Evolutionary conservation across 1,140 invertebrate genomes (phyloP), one percentile per base, ranked within the genome.

Genomic region (Pseudomyrmex concolor): DNA sequence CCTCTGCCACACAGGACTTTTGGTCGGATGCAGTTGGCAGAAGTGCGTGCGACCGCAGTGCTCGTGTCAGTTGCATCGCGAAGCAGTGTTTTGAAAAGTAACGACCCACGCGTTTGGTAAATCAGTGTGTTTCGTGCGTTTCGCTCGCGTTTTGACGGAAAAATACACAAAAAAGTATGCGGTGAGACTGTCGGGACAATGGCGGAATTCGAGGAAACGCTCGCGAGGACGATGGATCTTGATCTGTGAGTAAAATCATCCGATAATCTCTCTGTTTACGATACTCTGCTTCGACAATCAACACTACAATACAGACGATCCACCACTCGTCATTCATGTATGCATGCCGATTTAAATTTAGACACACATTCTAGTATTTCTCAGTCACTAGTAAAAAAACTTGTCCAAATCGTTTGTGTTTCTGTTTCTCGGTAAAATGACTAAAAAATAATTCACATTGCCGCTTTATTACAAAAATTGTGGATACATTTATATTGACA

Each of bases 171-270:
- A 1, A 19, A 17, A 2, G 4, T 34, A 80, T 59, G 43, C 43
- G 3, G 66, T 70, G 43, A 80, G 15, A 8, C 17, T 55, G 50
- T 13, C 12, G n/a, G 19, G 12, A 78, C 15, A 3, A 80, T 71
- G 66, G n/a, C 66, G 4, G 76, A 80, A 0, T 80, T 80, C 66
- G 76, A 80, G 54, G 76, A 80, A 3, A 80, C 76, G 10, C 15
- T 80, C 7, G 54, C 10, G 2, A 12, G 19, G 2, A 15, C 51
- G 25, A 19, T 25, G 76, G 76, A 80, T 7, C 43, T 80, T 4
- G 76, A 80, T 3, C 17, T 34, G 76, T 80, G 8, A 80, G 76
- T 80, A 70, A 70, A 71, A 34, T 48, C 1, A n/a, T 22, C 12
- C 15, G 13, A 67, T 43, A 2, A 2, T 22, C 45, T 17, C 2